phyloP scores from a whole-genome alignment of 1,140 invertebrate genomes.

The Drosophila hydei region DNA sequence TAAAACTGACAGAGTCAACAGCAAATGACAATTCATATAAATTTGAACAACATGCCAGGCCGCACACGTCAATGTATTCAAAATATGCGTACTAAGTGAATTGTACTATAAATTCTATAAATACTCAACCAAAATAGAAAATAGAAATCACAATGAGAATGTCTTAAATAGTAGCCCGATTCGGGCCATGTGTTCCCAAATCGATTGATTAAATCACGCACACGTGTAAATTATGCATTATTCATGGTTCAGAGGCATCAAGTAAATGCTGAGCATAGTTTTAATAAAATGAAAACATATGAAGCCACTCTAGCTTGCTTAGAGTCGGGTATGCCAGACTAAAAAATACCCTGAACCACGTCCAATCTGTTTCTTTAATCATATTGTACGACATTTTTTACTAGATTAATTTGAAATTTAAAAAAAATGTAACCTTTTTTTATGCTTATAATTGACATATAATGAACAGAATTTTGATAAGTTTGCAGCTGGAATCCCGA shows the following conservation, averaged over 20 bases:
- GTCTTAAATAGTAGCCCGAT: conserved; percentile 25
- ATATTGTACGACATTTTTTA: no score
- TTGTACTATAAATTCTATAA: conserved; percentile 45
- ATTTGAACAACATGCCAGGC: conserved; percentile 48
- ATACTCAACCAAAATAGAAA: conserved; percentile 34
- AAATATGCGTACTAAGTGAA: conserved; percentile 64
- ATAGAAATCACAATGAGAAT: conserved; percentile 30
- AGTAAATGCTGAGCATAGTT: neutral
- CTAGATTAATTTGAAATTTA: no score
- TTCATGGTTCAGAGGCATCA: neutral
- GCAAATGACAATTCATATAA: conserved; percentile 32
- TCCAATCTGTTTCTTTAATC: no score
- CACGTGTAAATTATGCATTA: conserved; percentile 7
- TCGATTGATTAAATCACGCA: neutral
- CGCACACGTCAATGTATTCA: conserved; percentile 58
- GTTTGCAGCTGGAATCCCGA: no score
- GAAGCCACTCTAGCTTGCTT: no score
- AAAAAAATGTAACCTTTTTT: no score
- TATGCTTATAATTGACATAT: no score
- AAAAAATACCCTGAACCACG: no score
- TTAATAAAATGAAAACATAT: neutral
- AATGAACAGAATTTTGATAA: no score
- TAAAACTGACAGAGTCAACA: conserved; percentile 64
- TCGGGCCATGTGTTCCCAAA: conserved; percentile 4
- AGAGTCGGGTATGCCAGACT: no score